Conservation (phyloP, 2,888 invertebrate species). For the Spicauda simplicius region DNA sequence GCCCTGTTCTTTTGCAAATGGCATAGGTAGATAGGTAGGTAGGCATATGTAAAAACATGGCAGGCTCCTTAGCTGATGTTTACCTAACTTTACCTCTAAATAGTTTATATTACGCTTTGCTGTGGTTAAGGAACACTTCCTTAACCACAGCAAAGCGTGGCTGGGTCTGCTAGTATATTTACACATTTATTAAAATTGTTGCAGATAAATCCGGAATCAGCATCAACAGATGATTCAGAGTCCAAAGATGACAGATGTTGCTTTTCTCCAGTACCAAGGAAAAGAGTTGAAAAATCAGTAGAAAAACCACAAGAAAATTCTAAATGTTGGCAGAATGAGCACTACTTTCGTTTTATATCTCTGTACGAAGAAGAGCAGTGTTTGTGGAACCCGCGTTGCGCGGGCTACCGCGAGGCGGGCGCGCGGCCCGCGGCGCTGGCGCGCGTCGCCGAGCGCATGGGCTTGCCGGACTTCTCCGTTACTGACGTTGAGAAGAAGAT, state of each 20-base stretch:
- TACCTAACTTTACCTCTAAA: too few species aligned
- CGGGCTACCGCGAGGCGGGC: slow-evolving; percentile 1
- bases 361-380: neutral
- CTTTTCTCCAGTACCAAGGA: neutral
- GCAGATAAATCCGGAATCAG: too few species aligned
- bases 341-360: neutral
- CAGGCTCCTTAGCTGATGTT: too few species aligned
- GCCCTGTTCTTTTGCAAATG: too few species aligned
- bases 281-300: neutral
- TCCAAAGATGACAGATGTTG: neutral
- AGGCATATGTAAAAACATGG: too few species aligned
- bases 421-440: slow-evolving; percentile 14
- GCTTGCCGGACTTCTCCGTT: slow-evolving; percentile 10
- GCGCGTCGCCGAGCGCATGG: slow-evolving; percentile 20
- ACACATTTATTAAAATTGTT: too few species aligned
- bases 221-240: too few species aligned
- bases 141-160: too few species aligned
- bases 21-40: too few species aligned
- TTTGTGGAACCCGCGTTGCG: neutral
- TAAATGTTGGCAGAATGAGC: neutral
- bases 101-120: too few species aligned
- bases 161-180: too few species aligned
- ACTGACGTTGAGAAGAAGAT: slow-evolving; percentile 33
- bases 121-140: too few species aligned
- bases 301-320: neutral